These are phyloP conservation scores for Ariopsis seemanni DNA, from an alignment of 2,113 vertebrate genomes.

Conservation along the genomic window DNA sequence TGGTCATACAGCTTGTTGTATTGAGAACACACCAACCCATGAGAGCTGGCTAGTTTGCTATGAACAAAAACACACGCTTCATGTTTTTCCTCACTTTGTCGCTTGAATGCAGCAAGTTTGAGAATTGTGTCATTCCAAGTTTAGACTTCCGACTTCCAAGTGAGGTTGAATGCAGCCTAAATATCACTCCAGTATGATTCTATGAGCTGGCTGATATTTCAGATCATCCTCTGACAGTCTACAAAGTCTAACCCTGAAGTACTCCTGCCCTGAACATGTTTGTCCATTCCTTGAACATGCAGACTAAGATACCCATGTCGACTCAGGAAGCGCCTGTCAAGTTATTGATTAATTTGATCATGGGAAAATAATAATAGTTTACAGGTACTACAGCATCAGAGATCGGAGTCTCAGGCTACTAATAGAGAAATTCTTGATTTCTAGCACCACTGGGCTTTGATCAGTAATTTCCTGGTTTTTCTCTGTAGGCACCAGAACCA, in stretches of 20 bases:
- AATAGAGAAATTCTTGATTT: background rate
- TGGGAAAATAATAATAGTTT: background rate
- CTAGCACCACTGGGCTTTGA: background rate
- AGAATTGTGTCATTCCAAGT: background rate
- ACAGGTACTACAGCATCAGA: background rate
- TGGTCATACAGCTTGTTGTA: background rate
- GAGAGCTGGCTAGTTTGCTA: background rate
- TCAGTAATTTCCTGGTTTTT: background rate
- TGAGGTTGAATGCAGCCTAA: background rate
- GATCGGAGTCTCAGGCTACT: background rate
- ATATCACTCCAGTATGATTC: background rate
- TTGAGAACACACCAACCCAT: background rate
- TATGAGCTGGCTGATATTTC: background rate
- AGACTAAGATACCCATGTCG: background rate
- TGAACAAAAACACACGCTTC: background rate
- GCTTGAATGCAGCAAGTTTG: background rate
- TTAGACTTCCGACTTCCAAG: background rate
- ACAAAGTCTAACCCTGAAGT: background rate
- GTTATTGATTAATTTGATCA: background rate
- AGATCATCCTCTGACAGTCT: background rate
- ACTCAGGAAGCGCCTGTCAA: background rate
- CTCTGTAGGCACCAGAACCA: background rate
- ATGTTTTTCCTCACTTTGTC: background rate
- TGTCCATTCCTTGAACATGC: background rate
- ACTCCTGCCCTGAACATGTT: background rate